phyloP scores from a whole-genome alignment of 2,797 vertebrate genomes.

The Thaleichthys pacificus region DNA sequence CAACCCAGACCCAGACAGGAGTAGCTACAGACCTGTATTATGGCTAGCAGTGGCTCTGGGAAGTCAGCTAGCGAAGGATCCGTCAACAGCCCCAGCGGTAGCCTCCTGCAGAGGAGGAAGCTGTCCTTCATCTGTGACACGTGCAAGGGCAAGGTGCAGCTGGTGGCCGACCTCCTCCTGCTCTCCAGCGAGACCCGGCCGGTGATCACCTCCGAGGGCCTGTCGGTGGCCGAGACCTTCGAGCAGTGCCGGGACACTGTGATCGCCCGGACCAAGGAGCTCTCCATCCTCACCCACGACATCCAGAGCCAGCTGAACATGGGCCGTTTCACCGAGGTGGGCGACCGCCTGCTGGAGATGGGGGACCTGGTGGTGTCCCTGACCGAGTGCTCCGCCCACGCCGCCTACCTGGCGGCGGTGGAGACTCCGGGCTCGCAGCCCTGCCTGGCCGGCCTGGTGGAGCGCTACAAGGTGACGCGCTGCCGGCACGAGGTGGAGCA shows the following conservation, averaged over 20 bases:
- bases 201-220: slow-evolving; percentile 86
- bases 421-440: slow-evolving; percentile 87
- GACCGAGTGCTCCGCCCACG: slow-evolving; percentile 93
- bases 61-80: slow-evolving; percentile 86
- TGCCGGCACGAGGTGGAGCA: slow-evolving; percentile 97
- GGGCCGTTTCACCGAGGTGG: slow-evolving; percentile 92
- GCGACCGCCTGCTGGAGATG: slow-evolving; percentile 90
- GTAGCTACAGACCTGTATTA: slow-evolving; percentile 71
- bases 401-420: slow-evolving; percentile 91
- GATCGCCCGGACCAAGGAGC: slow-evolving; percentile 95
- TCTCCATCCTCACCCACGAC: slow-evolving; percentile 96
- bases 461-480: slow-evolving; percentile 96
- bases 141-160: slow-evolving; percentile 97
- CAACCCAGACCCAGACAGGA: slow-evolving; percentile 5
- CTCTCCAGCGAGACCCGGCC: slow-evolving; percentile 95
- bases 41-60: slow-evolving; percentile 95
- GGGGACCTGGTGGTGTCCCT: slow-evolving; percentile 92
- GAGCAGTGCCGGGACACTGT: slow-evolving; percentile 97
- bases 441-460: slow-evolving; percentile 88
- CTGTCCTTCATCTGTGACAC: slow-evolving; percentile 89
- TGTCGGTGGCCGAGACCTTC: slow-evolving; percentile 87
- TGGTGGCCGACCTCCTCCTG: slow-evolving; percentile 96
- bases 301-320: slow-evolving; percentile 99
- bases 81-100: slow-evolving; percentile 70
- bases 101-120: slow-evolving; percentile 87